These are phyloP conservation scores for Diarsia dahlii DNA, from an alignment of 2,888 invertebrate genomes.

Conservation along the genomic window DNA sequence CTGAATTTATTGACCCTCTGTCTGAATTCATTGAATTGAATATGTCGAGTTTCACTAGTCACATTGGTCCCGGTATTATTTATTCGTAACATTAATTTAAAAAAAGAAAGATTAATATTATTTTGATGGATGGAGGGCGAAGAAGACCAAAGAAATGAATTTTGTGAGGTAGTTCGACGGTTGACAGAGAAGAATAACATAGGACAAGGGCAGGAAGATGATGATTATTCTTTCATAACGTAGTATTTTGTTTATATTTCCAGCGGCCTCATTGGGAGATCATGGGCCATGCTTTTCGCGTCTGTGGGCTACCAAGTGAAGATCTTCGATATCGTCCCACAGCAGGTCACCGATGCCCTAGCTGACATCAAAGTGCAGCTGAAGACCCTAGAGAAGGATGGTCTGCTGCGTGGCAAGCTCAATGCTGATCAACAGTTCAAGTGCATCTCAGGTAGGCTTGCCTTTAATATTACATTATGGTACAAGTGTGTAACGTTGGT, in stretches of 20 bases:
- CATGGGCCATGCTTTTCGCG: slow-evolving; percentile 99
- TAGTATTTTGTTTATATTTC: slow-evolving; percentile 45
- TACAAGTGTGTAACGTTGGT: no score
- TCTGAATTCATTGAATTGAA: no score
- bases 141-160: no score
- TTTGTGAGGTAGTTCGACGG: no score
- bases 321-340: slow-evolving; percentile 95
- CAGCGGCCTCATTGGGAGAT: slow-evolving; percentile 98
- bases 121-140: no score
- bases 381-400: slow-evolving; percentile 92
- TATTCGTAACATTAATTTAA: no score
- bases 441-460: slow-evolving; percentile 93
- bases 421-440: slow-evolving; percentile 94
- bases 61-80: no score
- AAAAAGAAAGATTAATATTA: no score
- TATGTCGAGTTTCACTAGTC: no score
- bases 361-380: slow-evolving; percentile 94
- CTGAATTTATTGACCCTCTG: neutral
- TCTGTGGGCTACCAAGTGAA: slow-evolving; percentile 97
- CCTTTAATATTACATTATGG: no score
- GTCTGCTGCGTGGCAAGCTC: slow-evolving; percentile 94
- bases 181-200: no score
- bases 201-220: no score
- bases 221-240: neutral
- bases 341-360: slow-evolving; percentile 94